Conservation (phyloP, 1,140 invertebrate species). For the Atta colombica region DNA sequence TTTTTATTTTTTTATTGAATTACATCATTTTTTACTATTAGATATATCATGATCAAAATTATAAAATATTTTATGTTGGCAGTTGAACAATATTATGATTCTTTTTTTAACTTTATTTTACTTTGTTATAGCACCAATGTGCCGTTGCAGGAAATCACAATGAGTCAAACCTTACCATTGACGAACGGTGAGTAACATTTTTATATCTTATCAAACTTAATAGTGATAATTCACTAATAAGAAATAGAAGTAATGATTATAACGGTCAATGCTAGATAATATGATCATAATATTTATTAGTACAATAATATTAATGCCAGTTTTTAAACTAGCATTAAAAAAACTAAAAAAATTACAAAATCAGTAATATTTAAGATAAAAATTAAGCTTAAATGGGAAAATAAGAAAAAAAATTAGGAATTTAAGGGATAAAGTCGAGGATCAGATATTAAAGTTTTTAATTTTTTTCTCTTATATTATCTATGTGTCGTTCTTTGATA, state of each 20-base stretch:
- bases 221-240: neutral
- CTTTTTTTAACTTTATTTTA: slow-evolving; percentile 29
- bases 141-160: slow-evolving; percentile 79
- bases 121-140: slow-evolving; percentile 80
- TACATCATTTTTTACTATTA: neutral
- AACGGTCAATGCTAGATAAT: neutral
- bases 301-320: neutral
- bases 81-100: neutral
- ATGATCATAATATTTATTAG: neutral
- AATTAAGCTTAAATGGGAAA: neutral
- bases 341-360: neutral
- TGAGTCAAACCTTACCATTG: slow-evolving; percentile 77
- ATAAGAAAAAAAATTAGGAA: neutral
- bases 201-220: neutral
- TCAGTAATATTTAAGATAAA: neutral
- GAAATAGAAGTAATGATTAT: too few species aligned
- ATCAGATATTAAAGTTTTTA: neutral
- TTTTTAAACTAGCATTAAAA: neutral
- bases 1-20: too few species aligned
- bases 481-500: slow-evolving; percentile 28
- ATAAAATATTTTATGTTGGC: slow-evolving; percentile 4
- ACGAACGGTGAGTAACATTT: slow-evolving; percentile 76
- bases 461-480: neutral
- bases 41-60: neutral
- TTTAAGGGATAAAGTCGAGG: neutral